phyloP scores from a whole-genome alignment of 2,888 invertebrate species.

The Catocala nupta region DNA sequence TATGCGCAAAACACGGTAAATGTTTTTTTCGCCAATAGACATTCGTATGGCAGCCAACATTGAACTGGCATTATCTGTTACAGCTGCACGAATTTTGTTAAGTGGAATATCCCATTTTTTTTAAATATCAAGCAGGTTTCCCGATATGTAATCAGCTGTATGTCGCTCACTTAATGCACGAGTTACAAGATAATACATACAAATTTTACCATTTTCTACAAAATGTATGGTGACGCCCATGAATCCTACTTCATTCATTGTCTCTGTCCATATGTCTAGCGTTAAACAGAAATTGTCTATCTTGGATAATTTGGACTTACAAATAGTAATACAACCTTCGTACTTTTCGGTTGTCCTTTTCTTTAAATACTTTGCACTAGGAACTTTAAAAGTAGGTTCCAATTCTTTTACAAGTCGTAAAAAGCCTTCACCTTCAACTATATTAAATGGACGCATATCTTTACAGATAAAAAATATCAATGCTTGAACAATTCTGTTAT shows the following conservation, averaged over 20 bases:
- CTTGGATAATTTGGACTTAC: too few relatives aligned
- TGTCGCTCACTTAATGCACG: constrained; percentile 39
- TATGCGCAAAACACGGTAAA: constrained; percentile 43
- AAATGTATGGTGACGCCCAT: constrained; percentile 55
- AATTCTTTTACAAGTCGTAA: too few relatives aligned
- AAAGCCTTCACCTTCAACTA: too few relatives aligned
- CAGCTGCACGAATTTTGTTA: constrained; percentile 31
- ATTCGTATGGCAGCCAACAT: constrained; percentile 44
- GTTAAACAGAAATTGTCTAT: too few relatives aligned
- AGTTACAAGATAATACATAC: constrained; percentile 45
- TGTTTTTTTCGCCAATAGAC: constrained; percentile 50
- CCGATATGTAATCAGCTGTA: constrained; percentile 36
- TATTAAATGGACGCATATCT: too few relatives aligned
- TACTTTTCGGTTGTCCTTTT: too few relatives aligned
- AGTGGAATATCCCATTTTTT: constrained; percentile 45
- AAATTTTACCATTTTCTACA: constrained; percentile 41
- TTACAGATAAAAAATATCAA: too few relatives aligned
- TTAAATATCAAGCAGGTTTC: constrained; percentile 40
- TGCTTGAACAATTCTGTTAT: too few relatives aligned
- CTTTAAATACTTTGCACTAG: too few relatives aligned
- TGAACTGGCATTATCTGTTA: constrained; percentile 42
- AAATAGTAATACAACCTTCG: too few relatives aligned
- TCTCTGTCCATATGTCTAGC: constrained; percentile 56
- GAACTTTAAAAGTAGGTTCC: too few relatives aligned
- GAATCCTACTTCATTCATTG: constrained; percentile 53